Evolutionary conservation across 2,888 invertebrate species (phyloP).

Genomic region (Argyra leucocephala): DNA sequence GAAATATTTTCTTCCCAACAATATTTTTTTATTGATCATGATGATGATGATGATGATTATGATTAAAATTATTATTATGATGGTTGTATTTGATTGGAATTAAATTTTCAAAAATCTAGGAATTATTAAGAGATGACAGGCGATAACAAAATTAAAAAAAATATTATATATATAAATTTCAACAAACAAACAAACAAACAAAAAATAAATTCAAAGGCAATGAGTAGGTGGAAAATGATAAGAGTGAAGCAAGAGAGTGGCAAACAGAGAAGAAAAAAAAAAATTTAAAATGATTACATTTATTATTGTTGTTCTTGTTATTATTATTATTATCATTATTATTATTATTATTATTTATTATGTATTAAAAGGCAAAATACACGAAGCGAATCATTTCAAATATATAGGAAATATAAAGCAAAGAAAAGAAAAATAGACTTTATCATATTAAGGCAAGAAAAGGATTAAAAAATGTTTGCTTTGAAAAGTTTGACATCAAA

Average conservation of each 20-base stretch:
- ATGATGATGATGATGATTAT: too few species aligned
- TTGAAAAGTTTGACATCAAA: not conserved
- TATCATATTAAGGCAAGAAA: not conserved
- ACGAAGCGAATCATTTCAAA: too few species aligned
- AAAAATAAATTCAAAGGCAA: not conserved
- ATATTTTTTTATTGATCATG: too few species aligned
- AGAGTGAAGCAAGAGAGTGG: too few species aligned
- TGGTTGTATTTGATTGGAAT: constrained; percentile 6
- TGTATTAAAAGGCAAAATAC: too few species aligned
- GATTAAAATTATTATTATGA: too few species aligned
- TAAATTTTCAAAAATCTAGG: not conserved
- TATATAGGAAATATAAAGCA: not conserved
- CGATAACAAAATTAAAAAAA: constrained; percentile 3
- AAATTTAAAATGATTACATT: not conserved
- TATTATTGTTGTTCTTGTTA: too few species aligned
- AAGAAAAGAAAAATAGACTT: not conserved
- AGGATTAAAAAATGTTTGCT: not conserved
- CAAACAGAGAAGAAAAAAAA: not conserved
- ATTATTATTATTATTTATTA: not conserved
- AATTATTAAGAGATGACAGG: constrained; percentile 6
- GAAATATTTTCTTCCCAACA: too few species aligned
- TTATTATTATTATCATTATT: not conserved
- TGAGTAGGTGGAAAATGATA: too few species aligned
- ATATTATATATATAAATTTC: too few species aligned
- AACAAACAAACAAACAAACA: not conserved